phyloP scores from a whole-genome alignment of 2,113 vertebrate genomes.

The Climacteris rufus region DNA sequence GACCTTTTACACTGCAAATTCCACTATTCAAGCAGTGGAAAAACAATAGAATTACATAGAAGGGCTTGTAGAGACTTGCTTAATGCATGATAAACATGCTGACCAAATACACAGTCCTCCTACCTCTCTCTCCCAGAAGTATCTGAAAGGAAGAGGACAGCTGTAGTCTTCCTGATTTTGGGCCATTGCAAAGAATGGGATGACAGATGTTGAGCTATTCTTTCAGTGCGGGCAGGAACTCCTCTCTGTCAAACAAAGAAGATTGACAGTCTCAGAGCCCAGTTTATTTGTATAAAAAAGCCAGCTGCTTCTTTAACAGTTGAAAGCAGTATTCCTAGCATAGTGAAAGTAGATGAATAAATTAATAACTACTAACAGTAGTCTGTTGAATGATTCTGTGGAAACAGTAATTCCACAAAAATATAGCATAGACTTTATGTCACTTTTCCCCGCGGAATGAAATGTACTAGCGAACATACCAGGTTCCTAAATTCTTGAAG shows the following conservation, averaged over 20 bases:
- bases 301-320: slow-evolving; percentile 74
- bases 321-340: slow-evolving; percentile 51
- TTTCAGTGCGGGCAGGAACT: slow-evolving; percentile 70
- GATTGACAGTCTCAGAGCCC: slow-evolving; percentile 70
- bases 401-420: slow-evolving; percentile 40
- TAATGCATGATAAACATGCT: slow-evolving; percentile 51
- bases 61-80: slow-evolving; percentile 50
- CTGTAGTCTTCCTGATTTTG: slow-evolving; percentile 75
- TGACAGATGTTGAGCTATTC: slow-evolving; percentile 79
- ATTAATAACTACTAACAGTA: slow-evolving; percentile 47
- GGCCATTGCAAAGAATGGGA: slow-evolving; percentile 72
- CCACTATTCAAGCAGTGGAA: slow-evolving; percentile 30
- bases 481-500: not conserved
- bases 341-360: slow-evolving; percentile 47
- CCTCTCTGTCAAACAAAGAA: slow-evolving; percentile 74
- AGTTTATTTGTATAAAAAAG: slow-evolving; percentile 75
- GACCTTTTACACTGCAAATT: slow-evolving; percentile 53
- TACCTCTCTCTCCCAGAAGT: slow-evolving; percentile 65
- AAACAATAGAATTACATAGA: slow-evolving; percentile 59
- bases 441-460: not conserved
- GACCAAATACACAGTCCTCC: slow-evolving; percentile 55
- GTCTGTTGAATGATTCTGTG: slow-evolving; percentile 26
- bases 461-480: not conserved
- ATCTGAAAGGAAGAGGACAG: slow-evolving; percentile 74
- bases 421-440: not conserved